These are phyloP conservation scores for Ophioninae sp. DNA, from an alignment of 2,888 invertebrate genomes.

Conservation along the genomic window DNA sequence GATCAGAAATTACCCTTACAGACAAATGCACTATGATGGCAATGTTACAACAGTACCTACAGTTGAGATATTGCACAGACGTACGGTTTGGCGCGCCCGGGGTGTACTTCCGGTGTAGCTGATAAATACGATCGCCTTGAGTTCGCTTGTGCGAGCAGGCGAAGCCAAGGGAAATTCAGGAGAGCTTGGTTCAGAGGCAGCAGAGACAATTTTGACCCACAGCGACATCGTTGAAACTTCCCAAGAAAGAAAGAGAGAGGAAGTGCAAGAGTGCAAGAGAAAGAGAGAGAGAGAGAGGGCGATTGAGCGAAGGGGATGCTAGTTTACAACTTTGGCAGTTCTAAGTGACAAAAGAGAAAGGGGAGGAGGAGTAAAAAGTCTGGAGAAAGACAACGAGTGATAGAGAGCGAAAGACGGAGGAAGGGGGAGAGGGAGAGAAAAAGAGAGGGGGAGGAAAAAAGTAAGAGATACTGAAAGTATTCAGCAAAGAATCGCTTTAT, in stretches of 20 bases:
- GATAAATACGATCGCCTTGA: slow-evolving; percentile 18
- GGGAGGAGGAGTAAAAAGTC: slow-evolving; percentile 26
- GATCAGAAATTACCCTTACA: neutral
- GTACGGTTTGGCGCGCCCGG: neutral
- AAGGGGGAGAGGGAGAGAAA: neutral
- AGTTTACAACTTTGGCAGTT: slow-evolving; percentile 60
- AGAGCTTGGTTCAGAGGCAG: neutral
- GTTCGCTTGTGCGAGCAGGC: neutral
- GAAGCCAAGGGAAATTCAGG: slow-evolving; percentile 8
- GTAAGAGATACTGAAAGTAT: neutral
- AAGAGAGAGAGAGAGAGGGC: neutral
- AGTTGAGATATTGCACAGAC: neutral
- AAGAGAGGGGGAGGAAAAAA: neutral
- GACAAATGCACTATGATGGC: neutral
- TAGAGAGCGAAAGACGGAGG: slow-evolving; percentile 4
- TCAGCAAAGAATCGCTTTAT: slow-evolving; percentile 52
- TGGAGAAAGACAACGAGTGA: slow-evolving; percentile 1
- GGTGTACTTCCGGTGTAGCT: slow-evolving; percentile 1
- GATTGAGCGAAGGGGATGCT: slow-evolving; percentile 13
- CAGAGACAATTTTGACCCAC: slow-evolving; percentile 46
- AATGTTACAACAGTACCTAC: neutral
- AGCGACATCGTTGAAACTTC: slow-evolving; percentile 49
- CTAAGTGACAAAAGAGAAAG: slow-evolving; percentile 55
- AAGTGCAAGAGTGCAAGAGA: neutral
- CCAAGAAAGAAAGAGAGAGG: neutral